These are phyloP conservation scores for Apostichopus parvimensis DNA, from an alignment of 35 echinoderm and acorn worm genomes.

Conservation along the genomic window DNA sequence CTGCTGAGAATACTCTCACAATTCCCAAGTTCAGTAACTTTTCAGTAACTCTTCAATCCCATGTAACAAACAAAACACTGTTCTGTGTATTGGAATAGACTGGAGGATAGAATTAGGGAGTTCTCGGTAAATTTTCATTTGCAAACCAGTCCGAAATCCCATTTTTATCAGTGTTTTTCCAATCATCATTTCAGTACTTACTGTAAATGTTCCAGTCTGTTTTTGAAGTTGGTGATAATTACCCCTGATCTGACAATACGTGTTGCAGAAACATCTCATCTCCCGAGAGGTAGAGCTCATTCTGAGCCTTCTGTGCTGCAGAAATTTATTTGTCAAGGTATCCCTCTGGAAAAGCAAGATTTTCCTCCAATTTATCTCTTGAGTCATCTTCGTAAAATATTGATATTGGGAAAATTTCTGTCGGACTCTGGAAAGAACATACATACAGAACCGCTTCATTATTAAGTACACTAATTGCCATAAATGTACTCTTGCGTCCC, in stretches of 20 bases:
- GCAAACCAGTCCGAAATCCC: constrained; percentile 1
- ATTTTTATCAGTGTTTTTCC: neutral
- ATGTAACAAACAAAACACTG: neutral
- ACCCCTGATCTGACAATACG: neutral
- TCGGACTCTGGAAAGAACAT: neutral
- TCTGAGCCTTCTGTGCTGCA: neutral
- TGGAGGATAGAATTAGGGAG: neutral
- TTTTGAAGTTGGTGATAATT: neutral
- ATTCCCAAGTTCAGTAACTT: constrained; percentile 14
- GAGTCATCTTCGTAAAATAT: too few relatives aligned
- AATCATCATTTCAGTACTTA: neutral
- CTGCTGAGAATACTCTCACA: neutral
- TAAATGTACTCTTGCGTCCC: constrained; percentile 35
- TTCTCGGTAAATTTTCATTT: constrained; percentile 12
- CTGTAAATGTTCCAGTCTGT: constrained; percentile 16
- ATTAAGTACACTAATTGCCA: constrained; percentile 36
- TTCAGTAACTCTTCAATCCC: neutral
- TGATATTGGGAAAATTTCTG: too few relatives aligned
- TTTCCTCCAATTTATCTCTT: too few relatives aligned
- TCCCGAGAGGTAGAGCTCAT: neutral
- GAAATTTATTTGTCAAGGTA: neutral
- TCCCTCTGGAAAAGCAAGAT: neutral
- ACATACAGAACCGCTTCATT: constrained; percentile 38
- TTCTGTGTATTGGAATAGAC: neutral
- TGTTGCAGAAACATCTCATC: constrained; percentile 27